Base-by-base conservation (phyloP, 2,888 invertebrate species). In the Ectemnius cavifrons region DNA sequence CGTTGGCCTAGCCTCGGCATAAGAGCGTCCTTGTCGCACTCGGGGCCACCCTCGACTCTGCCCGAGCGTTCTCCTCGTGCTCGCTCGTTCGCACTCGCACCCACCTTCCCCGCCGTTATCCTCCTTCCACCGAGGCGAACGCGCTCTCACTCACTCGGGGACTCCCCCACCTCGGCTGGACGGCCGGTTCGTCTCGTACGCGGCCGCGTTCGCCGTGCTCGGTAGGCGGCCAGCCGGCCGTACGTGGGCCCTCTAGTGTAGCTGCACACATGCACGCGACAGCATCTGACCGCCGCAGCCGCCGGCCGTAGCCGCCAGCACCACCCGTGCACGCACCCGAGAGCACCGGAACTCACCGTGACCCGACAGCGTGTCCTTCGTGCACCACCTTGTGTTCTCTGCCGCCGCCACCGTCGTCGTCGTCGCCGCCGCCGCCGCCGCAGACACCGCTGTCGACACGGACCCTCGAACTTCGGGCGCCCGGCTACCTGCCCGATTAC, bases 221-320 rank as follows among this genome's bases (percentile, higher is more conserved):
- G 83, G 83, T 83, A 84, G 84, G 83, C 84, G 84, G 82, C 82
- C 87, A 82, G 84, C 84, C 88, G 86, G 79, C 84, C 84, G 85
- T 87, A 86, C 86, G 82, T 84, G 82, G 85, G 82, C 79, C 76
- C 84, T 84, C 86, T 88, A 89, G 90, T 90, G 89, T 90, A 87
- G 90, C 89, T 89, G 90, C 89, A 89, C 89, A 88, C 90, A 89
- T 90, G 89, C 89, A 88, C 88, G 90, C 89, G 89, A 89, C 87
- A 89, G 88, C 90, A 89, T 89, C 90, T 86, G 86, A 85, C 84
- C 87, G 84, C 72, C 74, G 82, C 75, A 77, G 63, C 73, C 77
- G 74, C 78, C 77, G 75, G 64, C 56, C 75, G 79, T 73, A 72
- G 74, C 80, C 71, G 65, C 74, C 47, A 70, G 52, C 52, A 52